Conservation (phyloP, 2,888 invertebrate species). For the Parnassius mnemosyne region DNA sequence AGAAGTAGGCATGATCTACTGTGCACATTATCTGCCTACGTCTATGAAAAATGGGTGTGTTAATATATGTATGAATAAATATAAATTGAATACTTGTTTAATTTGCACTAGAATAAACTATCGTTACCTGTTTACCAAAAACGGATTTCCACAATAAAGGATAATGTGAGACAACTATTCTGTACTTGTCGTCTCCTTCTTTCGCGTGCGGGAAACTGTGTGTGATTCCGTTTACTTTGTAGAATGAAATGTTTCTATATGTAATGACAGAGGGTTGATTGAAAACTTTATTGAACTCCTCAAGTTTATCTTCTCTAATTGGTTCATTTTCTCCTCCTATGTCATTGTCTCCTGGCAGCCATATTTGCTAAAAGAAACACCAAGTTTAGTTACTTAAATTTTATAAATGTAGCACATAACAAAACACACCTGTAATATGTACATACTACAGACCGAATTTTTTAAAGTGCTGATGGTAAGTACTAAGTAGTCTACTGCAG, state of each 20-base stretch:
- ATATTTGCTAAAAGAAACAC: constrained; percentile 83
- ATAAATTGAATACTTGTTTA: too few species aligned
- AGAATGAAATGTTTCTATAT: constrained; percentile 83
- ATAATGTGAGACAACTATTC: constrained; percentile 87
- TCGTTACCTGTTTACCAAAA: constrained; percentile 66
- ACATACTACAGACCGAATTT: too few species aligned
- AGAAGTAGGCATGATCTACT: too few species aligned
- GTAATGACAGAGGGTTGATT: constrained; percentile 83
- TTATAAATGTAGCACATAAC: too few species aligned
- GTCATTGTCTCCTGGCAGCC: constrained; percentile 98
- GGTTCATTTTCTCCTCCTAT: constrained; percentile 95
- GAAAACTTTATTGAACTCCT: constrained; percentile 88
- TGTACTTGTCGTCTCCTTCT: constrained; percentile 71
- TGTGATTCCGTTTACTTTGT: constrained; percentile 87
- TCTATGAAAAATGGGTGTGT: too few species aligned
- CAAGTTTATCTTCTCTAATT: constrained; percentile 84
- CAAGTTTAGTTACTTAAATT: not conserved
- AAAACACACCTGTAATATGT: too few species aligned
- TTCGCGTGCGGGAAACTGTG: constrained; percentile 79
- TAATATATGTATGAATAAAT: too few species aligned
- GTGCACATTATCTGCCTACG: too few species aligned
- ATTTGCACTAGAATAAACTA: too few species aligned
- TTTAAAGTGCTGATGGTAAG: too few species aligned
- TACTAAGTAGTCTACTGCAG: too few species aligned
- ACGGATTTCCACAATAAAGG: constrained; percentile 72